Evolutionary conservation across 2,797 vertebrate genomes (phyloP).

Genomic region (Molossus molossus): DNA sequence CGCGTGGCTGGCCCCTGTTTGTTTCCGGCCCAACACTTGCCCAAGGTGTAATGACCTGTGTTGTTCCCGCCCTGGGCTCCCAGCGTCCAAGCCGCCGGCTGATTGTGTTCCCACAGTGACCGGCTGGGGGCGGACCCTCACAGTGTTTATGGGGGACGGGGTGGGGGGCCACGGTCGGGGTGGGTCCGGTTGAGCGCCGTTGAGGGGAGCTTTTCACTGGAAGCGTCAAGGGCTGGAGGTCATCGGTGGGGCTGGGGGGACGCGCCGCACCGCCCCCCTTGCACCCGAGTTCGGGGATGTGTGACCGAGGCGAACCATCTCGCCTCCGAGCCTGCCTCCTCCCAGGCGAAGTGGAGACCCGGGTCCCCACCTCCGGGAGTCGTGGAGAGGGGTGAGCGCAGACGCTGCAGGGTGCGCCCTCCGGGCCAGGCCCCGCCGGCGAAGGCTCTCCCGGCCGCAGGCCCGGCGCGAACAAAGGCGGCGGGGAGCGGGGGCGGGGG

Average conservation of each 20-base stretch:
- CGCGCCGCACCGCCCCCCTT: neutral
- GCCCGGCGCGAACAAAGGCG: constrained; percentile 60
- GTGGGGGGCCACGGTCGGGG: neutral
- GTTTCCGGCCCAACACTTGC: neutral
- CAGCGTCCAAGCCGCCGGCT: neutral
- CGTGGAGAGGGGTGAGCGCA: neutral
- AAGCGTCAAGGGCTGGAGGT: neutral
- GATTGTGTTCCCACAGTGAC: neutral
- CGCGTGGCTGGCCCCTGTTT: neutral
- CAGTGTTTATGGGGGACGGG: neutral
- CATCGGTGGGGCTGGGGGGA: neutral
- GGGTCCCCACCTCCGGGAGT: neutral
- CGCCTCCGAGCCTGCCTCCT: neutral
- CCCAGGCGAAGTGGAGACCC: neutral
- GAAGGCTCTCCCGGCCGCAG: neutral
- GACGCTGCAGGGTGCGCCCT: neutral
- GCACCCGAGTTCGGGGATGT: neutral
- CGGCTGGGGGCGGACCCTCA: neutral
- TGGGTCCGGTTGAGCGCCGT: neutral
- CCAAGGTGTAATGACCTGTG: constrained; percentile 58
- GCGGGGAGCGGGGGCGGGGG: neutral
- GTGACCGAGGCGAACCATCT: neutral
- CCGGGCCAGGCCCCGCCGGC: neutral
- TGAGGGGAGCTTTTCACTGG: neutral
- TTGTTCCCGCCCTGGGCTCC: neutral